Base-by-base conservation (phyloP, 1,140 invertebrate genomes). In the Eriosoma lanigerum region DNA sequence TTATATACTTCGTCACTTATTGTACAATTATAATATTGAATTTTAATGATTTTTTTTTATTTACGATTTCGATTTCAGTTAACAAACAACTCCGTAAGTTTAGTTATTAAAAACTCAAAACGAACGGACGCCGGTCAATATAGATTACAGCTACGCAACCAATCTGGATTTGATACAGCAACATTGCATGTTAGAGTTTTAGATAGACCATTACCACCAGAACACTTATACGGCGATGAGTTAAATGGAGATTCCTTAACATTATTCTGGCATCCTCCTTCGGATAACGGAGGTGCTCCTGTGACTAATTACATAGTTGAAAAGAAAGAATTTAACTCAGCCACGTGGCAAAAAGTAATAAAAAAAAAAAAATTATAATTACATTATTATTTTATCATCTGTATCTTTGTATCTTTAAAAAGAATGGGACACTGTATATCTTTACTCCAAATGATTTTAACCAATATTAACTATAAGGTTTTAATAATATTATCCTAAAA, bases 231-330 rank as follows among this genome's bases (percentile, higher is more conserved):
- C 68, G 96, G 94, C 50, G 94, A 96, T 82, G 96, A 99, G 85
- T 96, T 99, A 84, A 94, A 93, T 81, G 97, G 96, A 10, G 97
- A 99, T 87, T 92, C 94, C 58, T 90, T 99, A 24, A 98, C 96
- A 0, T 87, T 99, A 4, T 95, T 93, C 87, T 99, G 98, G 98
- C 93, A 92, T 84, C 94, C 97, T 83, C 97, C 98, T 1, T 95
- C 94, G 84, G 95, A 96, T 85, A 97, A 98, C 85, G 97, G 96
- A 24, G 97, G 98, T 24, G 93, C 94, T 48, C 93, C 95, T 38
- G 91, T 99, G 78, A 97, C 95, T 6, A 99, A 98, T 85, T 99
- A 99, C 85, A 92, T 98, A 60, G 91, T 99, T 72, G 98, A 99
- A 86, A 98, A 95, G 87, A 92, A 92, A 82, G 97, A 98, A 88